Evolutionary conservation across 2,797 vertebrate genomes (phyloP).

Genomic region (Triplophysa bombifrons): DNA sequence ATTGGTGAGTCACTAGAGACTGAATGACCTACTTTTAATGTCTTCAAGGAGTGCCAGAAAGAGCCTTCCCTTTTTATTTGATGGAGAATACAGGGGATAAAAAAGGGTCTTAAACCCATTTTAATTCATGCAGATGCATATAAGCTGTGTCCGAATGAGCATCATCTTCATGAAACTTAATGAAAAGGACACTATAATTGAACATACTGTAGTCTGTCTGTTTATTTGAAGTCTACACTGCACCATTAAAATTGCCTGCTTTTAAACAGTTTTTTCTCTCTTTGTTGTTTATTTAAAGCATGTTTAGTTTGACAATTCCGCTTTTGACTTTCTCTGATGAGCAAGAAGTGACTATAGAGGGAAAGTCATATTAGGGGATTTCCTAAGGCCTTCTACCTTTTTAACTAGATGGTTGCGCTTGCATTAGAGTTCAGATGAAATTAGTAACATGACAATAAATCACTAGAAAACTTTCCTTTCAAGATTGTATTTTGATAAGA

Average conservation of each 20-base stretch:
- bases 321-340: constrained; percentile 21
- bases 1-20: constrained; percentile 80
- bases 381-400: constrained; percentile 28
- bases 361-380: constrained; percentile 28
- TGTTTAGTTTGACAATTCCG: constrained; percentile 6
- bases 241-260: not conserved
- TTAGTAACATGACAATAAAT: constrained; percentile 1
- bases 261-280: not conserved
- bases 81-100: constrained; percentile 70
- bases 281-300: not conserved
- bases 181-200: not conserved
- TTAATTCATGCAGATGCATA: constrained; percentile 23
- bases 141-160: constrained; percentile 12
- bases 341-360: not conserved
- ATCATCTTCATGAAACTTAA: not conserved
- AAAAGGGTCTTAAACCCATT: constrained; percentile 70
- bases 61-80: constrained; percentile 68
- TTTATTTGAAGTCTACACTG: not conserved
- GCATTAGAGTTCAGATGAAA: not conserved
- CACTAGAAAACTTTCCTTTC: constrained; percentile 39
- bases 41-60: constrained; percentile 74
- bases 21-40: constrained; percentile 79
- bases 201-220: not conserved
- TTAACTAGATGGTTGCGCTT: constrained; percentile 22
- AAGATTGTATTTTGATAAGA: constrained; percentile 67